Percentiles rank a stretch among this genome's conserved stretches.
Conservation (phyloP, 2,113 vertebrate species). For the Tenrec ecaudatus region DNA sequence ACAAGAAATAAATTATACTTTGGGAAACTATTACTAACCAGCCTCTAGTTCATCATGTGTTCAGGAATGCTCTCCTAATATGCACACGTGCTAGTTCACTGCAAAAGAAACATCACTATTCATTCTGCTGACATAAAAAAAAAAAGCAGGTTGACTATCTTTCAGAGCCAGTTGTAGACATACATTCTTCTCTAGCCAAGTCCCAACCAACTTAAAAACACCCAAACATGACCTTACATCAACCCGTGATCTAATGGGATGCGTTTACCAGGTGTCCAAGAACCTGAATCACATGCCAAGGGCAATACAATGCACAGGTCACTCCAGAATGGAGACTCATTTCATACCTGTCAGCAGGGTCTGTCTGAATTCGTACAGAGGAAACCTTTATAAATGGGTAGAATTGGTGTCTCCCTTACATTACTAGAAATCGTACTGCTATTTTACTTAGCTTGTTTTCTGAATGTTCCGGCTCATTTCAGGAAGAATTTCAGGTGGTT, state of each 20-base stretch:
- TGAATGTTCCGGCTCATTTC: not conserved
- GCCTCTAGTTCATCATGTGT: not conserved
- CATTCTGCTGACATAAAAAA: not conserved
- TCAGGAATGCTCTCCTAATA: constrained; percentile 36
- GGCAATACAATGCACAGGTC: constrained; percentile 34
- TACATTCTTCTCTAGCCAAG: constrained; percentile 44
- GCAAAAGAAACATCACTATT: constrained; percentile 32
- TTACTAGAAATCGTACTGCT: not conserved
- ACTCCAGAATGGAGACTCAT: not conserved
- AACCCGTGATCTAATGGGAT: constrained; percentile 69
- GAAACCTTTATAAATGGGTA: not conserved
- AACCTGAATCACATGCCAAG: constrained; percentile 11
- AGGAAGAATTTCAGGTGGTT: constrained; percentile 27
- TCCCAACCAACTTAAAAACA: constrained; percentile 45
- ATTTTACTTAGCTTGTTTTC: constrained; percentile 8
- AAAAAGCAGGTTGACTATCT: constrained; percentile 52
- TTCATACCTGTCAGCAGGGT: not conserved
- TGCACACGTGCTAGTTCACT: not conserved
- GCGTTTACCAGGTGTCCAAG: constrained; percentile 58
- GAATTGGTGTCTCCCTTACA: not conserved
- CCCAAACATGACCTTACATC: constrained; percentile 67
- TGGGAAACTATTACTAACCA: not conserved
- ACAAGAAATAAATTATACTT: not conserved
- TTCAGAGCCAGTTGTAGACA: constrained; percentile 40
- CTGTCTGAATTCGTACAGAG: not conserved